Conservation (phyloP, 2,888 invertebrate genomes). For the Balanococcus diminutus region DNA sequence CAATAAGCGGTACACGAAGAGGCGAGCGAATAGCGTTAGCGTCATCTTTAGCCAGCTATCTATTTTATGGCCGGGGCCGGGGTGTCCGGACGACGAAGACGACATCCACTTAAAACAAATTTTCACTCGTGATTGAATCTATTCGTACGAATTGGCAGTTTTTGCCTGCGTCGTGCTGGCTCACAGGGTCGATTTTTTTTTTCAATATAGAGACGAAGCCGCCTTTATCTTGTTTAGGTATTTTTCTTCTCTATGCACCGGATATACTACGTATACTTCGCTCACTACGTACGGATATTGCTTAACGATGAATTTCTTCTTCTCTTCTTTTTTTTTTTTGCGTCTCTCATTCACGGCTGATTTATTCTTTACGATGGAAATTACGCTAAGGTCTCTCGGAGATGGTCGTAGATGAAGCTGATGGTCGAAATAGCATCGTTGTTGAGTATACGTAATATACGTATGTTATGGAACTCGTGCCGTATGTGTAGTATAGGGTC, state of each 20-base stretch:
- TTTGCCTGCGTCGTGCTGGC: neutral
- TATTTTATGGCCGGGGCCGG: neutral
- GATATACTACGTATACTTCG: no score
- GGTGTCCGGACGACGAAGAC: neutral
- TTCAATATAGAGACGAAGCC: neutral
- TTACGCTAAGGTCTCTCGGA: neutral
- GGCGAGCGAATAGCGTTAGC: neutral
- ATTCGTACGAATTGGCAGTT: slow-evolving; percentile 8
- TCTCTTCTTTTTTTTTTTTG: neutral
- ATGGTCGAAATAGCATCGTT: neutral
- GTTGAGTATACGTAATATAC: neutral
- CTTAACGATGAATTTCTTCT: slow-evolving; percentile 12
- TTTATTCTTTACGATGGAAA: slow-evolving; percentile 5
- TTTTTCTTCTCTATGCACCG: neutral
- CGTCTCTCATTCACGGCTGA: neutral
- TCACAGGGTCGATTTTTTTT: neutral
- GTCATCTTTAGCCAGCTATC: neutral
- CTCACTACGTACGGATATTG: neutral
- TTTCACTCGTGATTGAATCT: slow-evolving; percentile 25
- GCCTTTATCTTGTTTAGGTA: slow-evolving; percentile 34
- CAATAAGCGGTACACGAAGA: neutral
- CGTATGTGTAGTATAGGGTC: no score
- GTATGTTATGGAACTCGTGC: no score
- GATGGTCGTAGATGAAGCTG: neutral
- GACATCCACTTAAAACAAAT: slow-evolving; percentile 31